phyloP scores from a whole-genome alignment of 2,797 vertebrate genomes.

The Anguilla pacifica region DNA sequence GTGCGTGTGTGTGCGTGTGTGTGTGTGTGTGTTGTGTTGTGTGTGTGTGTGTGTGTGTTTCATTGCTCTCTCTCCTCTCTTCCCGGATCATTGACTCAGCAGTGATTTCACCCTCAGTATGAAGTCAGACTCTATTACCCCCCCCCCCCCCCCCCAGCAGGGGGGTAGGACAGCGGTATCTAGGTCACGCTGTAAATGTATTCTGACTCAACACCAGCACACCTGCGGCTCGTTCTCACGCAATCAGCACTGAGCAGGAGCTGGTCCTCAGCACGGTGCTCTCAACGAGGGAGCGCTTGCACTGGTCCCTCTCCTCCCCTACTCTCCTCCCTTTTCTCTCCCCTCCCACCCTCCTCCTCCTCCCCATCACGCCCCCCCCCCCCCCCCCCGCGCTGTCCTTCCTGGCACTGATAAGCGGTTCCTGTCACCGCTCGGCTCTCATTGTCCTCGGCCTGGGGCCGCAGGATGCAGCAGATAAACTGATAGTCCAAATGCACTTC shows the following conservation, averaged over 20 bases:
- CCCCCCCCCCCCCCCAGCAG: conserved; percentile 49
- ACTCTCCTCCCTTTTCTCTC: not conserved
- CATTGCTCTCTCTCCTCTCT: conserved; percentile 24
- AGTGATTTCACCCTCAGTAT: conserved; percentile 67
- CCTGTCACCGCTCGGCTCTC: conserved; percentile 26
- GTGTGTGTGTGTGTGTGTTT: conserved; percentile 8
- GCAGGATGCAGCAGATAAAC: conserved; percentile 54
- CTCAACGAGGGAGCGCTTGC: not conserved
- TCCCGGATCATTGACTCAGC: conserved; percentile 43
- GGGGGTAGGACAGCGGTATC: conserved; percentile 8
- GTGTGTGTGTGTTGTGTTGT: not conserved
- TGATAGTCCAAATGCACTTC: conserved; percentile 61
- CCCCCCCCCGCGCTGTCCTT: not conserved
- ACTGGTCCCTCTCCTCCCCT: not conserved
- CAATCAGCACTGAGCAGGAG: not conserved
- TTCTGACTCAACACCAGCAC: conserved; percentile 31
- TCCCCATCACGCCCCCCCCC: not conserved
- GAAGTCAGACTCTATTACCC: conserved; percentile 74
- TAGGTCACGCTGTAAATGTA: conserved; percentile 9
- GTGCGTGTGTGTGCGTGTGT: not conserved
- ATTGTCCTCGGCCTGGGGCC: conserved; percentile 40
- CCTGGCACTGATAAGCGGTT: conserved; percentile 18
- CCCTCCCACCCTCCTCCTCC: not conserved
- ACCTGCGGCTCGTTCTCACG: conserved; percentile 9
- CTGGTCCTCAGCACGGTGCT: not conserved